A percentile compares a stretch with the other conserved stretches of the same genome.
Evolutionary conservation across 2,888 invertebrate species (phyloP).

Genomic region (Linnaemya tessellans): DNA sequence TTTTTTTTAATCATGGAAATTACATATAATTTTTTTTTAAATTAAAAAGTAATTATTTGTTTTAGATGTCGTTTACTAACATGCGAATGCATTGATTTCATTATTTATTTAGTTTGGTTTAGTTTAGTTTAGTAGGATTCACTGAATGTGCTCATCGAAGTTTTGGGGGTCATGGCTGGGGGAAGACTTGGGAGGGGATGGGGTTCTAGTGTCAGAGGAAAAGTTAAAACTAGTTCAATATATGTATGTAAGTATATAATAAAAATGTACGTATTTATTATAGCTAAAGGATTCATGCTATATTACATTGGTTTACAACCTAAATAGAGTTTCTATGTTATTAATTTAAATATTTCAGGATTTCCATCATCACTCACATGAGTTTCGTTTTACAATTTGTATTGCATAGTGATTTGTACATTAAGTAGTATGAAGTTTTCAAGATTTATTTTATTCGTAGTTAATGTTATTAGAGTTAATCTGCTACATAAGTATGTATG

Average conservation of each 20-base stretch:
- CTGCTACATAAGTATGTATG: background rate
- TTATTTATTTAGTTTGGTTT: conserved; percentile 72
- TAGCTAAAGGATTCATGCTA: conserved; percentile 59
- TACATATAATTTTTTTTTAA: background rate
- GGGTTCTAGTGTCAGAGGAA: background rate
- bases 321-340: conserved; percentile 76
- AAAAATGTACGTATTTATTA: conserved; percentile 53
- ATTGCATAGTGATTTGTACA: conserved; percentile 71
- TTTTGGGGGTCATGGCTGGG: conserved; percentile 2
- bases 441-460: conserved; percentile 33
- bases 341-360: conserved; percentile 54
- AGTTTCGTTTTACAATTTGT: conserved; percentile 69
- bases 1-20: background rate
- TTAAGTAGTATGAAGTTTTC: conserved; percentile 63
- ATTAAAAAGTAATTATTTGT: conserved; percentile 13
- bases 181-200: conserved; percentile 26
- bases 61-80: conserved; percentile 17
- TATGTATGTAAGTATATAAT: background rate
- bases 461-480: conserved; percentile 25
- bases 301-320: conserved; percentile 77
- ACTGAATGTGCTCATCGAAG: conserved; percentile 80
- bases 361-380: conserved; percentile 64
- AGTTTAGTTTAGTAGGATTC: conserved; percentile 75
- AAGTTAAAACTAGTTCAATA: conserved; percentile 37
- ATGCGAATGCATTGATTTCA: conserved; percentile 5